Evolutionary conservation across 2,888 invertebrate species (phyloP).

Genomic region (Microplitis deprimator): DNA sequence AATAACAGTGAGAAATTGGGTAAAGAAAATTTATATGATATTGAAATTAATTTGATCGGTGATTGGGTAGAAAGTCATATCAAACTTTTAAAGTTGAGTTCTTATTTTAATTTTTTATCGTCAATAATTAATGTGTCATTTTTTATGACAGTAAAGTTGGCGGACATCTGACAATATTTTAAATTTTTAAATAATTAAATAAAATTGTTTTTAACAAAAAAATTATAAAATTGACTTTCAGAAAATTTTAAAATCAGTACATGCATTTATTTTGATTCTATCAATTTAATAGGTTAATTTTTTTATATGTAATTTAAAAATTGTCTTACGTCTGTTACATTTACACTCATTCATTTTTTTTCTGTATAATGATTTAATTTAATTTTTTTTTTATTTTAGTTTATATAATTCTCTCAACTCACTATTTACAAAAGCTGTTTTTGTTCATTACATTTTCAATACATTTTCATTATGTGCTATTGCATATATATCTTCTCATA

Average conservation of each 20-base stretch:
- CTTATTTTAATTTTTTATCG: background rate
- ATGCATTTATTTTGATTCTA: too few species aligned
- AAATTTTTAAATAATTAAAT: too few species aligned
- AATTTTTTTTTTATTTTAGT: background rate
- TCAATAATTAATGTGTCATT: background rate
- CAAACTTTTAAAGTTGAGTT: background rate
- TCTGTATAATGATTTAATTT: background rate
- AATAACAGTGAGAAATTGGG: background rate
- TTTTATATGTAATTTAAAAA: too few species aligned
- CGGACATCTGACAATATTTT: too few species aligned
- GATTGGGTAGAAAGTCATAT: background rate
- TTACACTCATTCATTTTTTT: too few species aligned
- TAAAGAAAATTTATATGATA: background rate
- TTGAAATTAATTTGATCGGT: background rate
- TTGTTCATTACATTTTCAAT: background rate
- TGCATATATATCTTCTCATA: background rate
- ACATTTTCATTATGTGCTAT: slow-evolving; percentile 1
- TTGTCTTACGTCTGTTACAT: too few species aligned
- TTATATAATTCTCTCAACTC: background rate
- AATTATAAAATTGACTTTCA: too few species aligned
- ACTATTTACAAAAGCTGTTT: background rate
- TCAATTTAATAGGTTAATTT: too few species aligned
- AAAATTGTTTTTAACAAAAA: too few species aligned
- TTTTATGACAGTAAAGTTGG: too few species aligned
- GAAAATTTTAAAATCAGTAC: too few species aligned